Conservation (phyloP, 2,797 vertebrate species). For the Halcyon leucocephala region DNA sequence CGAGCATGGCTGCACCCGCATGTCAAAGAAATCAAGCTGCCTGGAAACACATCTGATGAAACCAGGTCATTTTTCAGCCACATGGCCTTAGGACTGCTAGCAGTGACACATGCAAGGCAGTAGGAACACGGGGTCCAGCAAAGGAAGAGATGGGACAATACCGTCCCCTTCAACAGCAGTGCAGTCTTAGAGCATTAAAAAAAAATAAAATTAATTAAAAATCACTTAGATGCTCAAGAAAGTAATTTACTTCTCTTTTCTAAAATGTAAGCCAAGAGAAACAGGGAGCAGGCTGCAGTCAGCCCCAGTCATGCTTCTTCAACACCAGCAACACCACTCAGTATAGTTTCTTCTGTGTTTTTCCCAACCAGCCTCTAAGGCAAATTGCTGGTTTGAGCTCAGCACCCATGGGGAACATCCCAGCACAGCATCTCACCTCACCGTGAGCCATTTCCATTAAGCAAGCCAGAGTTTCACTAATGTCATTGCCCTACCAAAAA, state of each 20-base stretch:
- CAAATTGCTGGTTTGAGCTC: not conserved
- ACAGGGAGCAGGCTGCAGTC: not conserved
- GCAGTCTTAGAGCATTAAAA: not conserved
- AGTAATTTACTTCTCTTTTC: not conserved
- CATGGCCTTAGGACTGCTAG: accelerated
- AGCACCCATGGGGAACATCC: not conserved
- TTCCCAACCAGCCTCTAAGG: not conserved
- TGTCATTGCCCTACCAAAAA: not conserved
- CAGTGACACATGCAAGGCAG: not conserved
- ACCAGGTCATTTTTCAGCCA: not conserved
- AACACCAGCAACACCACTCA: not conserved
- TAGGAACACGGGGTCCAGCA: not conserved
- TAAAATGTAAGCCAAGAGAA: not conserved
- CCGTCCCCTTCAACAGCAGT: not conserved
- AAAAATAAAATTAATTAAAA: too few relatives aligned
- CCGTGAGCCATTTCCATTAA: not conserved
- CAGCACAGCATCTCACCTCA: not conserved
- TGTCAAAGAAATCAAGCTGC: not conserved
- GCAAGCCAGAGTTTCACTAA: not conserved
- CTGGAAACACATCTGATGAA: not conserved
- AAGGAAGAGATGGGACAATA: not conserved
- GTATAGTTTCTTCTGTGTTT: not conserved
- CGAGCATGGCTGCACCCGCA: accelerated
- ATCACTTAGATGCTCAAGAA: not conserved
- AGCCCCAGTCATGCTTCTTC: not conserved